Conservation (phyloP, 2,113 vertebrate genomes). For the Pantherophis guttatus region DNA sequence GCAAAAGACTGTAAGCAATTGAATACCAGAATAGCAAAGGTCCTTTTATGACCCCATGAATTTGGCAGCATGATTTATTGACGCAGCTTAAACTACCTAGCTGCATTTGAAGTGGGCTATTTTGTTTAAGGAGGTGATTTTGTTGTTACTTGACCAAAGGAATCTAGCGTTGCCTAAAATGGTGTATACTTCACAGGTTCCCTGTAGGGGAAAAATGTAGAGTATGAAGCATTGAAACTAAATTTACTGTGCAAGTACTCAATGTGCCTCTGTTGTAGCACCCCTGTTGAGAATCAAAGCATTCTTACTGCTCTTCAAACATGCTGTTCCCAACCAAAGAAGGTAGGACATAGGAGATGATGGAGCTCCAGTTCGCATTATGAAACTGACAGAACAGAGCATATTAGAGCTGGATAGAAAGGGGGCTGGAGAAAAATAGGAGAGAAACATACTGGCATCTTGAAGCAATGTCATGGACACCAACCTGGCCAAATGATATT, state of each 20-base stretch:
- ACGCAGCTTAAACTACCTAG: constrained; percentile 1
- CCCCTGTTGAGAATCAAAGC: not conserved
- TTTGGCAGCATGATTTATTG: not conserved
- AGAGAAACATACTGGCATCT: not conserved
- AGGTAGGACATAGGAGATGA: not conserved
- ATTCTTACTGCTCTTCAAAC: not conserved
- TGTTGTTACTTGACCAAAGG: not conserved
- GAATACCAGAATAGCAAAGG: constrained; percentile 11
- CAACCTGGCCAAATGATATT: not conserved
- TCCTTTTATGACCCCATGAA: not conserved
- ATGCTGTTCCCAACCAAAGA: not conserved
- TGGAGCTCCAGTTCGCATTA: not conserved
- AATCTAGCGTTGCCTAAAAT: not conserved
- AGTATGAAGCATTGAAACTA: not conserved
- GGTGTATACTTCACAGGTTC: not conserved
- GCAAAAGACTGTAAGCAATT: not conserved
- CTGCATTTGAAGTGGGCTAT: constrained; percentile 5
- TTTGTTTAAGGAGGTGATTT: not conserved
- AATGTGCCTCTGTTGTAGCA: not conserved
- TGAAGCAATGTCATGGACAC: not conserved
- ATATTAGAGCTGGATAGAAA: not conserved
- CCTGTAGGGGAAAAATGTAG: not conserved
- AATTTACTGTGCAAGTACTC: not conserved
- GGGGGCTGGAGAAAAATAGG: not conserved
- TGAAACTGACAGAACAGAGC: not conserved